Percentiles rank a stretch among this genome's conserved stretches.
These are phyloP conservation scores for Galeruca laticollis DNA, from an alignment of 2,888 invertebrate genomes.

Conservation along the genomic window DNA sequence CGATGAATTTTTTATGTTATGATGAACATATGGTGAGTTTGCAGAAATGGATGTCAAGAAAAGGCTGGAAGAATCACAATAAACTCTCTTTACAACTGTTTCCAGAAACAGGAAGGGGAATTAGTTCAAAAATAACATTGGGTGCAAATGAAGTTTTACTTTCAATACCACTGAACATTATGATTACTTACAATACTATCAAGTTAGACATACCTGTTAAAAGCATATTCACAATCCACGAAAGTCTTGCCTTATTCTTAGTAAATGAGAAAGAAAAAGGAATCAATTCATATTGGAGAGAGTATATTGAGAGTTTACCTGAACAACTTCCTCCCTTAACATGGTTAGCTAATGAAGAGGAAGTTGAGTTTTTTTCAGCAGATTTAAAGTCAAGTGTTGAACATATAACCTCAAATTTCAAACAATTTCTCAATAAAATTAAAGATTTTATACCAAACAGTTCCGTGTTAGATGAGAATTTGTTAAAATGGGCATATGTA, in stretches of 20 bases:
- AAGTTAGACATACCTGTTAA: conserved; percentile 30
- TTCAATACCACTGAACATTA: conserved; percentile 71
- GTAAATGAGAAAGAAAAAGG: conserved; percentile 74
- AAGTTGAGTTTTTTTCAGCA: conserved; percentile 71
- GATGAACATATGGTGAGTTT: conserved; percentile 57
- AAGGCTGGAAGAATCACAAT: conserved; percentile 71
- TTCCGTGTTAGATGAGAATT: conserved; percentile 68
- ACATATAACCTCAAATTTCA: conserved; percentile 69
- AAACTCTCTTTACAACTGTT: conserved; percentile 73
- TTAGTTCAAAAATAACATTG: conserved; percentile 73
- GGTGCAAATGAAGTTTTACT: conserved; percentile 72
- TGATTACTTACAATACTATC: conserved; percentile 66
- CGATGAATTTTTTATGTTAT: conserved; percentile 34
- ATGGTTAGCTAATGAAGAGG: conserved; percentile 74
- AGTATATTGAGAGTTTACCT: conserved; percentile 80
- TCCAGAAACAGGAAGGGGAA: conserved; percentile 79
- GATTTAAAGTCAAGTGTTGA: conserved; percentile 70
- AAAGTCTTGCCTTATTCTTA: conserved; percentile 81
- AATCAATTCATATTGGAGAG: conserved; percentile 70
- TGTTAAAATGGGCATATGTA: conserved; percentile 85
- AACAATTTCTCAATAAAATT: conserved; percentile 64
- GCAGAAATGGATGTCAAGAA: conserved; percentile 69
- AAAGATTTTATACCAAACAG: conserved; percentile 67
- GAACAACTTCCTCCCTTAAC: conserved; percentile 73
- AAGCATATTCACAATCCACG: conserved; percentile 73